Evolutionary conservation across 1,140 invertebrate species (phyloP), one percentile per base, ranked within the genome.

Genomic region (Luehdorfia chinensis): DNA sequence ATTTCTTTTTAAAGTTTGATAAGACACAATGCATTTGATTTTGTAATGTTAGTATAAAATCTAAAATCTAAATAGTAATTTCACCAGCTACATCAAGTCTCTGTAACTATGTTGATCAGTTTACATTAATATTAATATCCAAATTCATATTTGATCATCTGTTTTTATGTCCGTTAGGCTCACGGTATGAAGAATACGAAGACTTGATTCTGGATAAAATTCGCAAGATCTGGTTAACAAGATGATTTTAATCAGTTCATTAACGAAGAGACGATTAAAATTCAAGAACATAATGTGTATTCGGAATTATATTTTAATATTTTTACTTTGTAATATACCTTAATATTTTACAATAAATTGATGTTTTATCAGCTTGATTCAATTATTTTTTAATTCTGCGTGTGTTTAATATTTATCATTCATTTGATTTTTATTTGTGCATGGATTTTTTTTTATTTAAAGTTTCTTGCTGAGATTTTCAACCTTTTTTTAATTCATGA

Each of bases 111-210:
- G n/a, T n/a, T n/a, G n/a, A n/a, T n/a, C n/a, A n/a, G n/a, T n/a
- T n/a, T n/a, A n/a, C n/a, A n/a, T n/a, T n/a, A n/a, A n/a, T n/a
- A n/a, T n/a, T n/a, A n/a, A n/a, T n/a, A n/a, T n/a, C n/a, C n/a
- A n/a, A n/a, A n/a, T n/a, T n/a, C n/a, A n/a, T n/a, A n/a, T 84
- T 77, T 81, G 61, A 77, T 66, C 48, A 55, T 31, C 6, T 43
- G 6, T 50, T 55, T 76, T 74, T 84, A 70, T 72, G 66, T 67
- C 60, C 67, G 75, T 53, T 80, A 85, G 81, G 78, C 81, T 85
- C 61, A 85, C 81, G 19, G 75, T 85, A 52, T 85, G 78, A 85
- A 74, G 75, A 75, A 55, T 50, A 47, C 47, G 66, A 43, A 43
- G 55, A 62, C 31, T 31, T 31, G 21, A 33, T 60, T 47, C 58